Base-by-base conservation (phyloP, 1,140 invertebrate genomes). In the Globodera ellingtonae region DNA sequence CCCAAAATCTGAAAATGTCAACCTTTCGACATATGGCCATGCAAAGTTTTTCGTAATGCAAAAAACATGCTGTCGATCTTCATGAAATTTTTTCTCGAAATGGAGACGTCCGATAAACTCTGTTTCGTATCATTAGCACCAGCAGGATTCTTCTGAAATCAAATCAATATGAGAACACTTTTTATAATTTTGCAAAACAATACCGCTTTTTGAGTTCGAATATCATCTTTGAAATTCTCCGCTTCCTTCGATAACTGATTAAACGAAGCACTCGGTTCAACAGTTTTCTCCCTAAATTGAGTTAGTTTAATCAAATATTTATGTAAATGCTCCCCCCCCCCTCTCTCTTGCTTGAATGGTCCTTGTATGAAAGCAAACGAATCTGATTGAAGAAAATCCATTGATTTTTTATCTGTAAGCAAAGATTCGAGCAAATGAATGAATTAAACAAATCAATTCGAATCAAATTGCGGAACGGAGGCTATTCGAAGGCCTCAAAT, bases 21-120 rank as follows among this genome's bases (percentile, higher is more conserved):
- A 18, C 10, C 98, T 92, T 98, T 98, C 83, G 96, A 95, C 90
- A 98, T 93, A 90, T 98, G 96, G 81, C 96, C 96, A 79, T 95
- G 92, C 86, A 98, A 93, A 69, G 95, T 98, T 85, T 95, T 92
- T 89, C 95, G 92, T 86, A 95, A 97, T 84, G 95, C 94, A 95
- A 98, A 97, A 92, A 97, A 95, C 92, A 98, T 96, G 90, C 95
- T 92, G 10, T 95, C 96, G 89, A 98, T 95, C 80, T 94, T 94
- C 90, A 98, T 96, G 92, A 98, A 93, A 90, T 93, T 94, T 83
- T 93, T 92, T 82, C 95, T 96, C 78, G 95, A 95, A 91, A 95
- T 94, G 83, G 94, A 93, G 90, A 98, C 92, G 86, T 71, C 48
- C 47, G 48, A 71, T 8, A 62, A 76, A 46, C 3, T 71, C 50